Base-by-base conservation (phyloP, 2,888 invertebrate species). In the Sarcophaga carnaria region DNA sequence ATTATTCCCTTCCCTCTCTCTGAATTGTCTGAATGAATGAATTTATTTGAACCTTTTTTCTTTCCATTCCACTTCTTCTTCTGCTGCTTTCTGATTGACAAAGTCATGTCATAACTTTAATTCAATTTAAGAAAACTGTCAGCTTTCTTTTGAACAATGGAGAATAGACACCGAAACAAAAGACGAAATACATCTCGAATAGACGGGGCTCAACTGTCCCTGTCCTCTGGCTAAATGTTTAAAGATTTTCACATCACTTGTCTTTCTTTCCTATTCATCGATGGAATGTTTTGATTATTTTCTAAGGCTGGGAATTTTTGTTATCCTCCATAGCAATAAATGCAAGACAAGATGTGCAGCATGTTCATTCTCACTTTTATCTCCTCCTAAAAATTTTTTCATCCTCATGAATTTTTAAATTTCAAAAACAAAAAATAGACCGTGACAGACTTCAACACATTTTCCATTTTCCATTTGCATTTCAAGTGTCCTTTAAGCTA, bases 21-120 rank as follows among this genome's bases (percentile, higher is more conserved):
- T 17, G 45, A 45, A 69, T 74, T 54, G 14, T 10, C 47, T 79
- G 47, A 12, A 2, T 71, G 17, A 72, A 66, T 71, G 70, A 72
- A 77, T 60, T 67, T 45, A 82, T 80, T 67, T 77, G 59, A 66
- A 25, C 17, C 64, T 72, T 72, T 54, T 70, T 81, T 74, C 77
- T 49, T 63, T 72, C 37, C 37, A 37, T 37, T 49, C 14, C 49
- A 59, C 67, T 67, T 59, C 17, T 62, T 62, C n/a, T 54, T 49
- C 12, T 59, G 14, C 12, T 59, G 17, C 6, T 64, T 49, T 60
- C 71, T 76, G 90, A 90, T 90, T 91, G 90, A 91, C 91, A 91
- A 91, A 91, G 90, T 91, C 90, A 89, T 91, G 91, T 91, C 91
- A 91, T 90, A 91, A 91, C 90, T 91, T 91, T 91, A 90, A 91